Base-by-base conservation (phyloP, 1,140 invertebrate genomes). In the Dendroctonus valens region DNA sequence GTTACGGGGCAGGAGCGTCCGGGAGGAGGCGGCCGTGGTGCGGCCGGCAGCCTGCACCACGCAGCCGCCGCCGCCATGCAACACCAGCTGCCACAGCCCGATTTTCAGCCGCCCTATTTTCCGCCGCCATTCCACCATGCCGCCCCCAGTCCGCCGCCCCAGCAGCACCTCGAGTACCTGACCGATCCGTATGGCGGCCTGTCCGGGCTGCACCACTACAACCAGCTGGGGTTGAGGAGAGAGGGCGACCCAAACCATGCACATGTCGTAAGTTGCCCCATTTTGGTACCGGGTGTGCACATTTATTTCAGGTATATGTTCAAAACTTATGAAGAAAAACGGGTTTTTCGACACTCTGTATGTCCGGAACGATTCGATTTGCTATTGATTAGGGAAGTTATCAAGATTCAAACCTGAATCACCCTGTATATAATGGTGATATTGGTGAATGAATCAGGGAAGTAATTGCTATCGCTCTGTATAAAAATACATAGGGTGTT, bases 21-120 rank as follows among this genome's bases (percentile, higher is more conserved):
- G 76, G 83, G 80, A 75, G 83, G 79, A 75, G 80, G 78, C 70
- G 78, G 74, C 73, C 83, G 78, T 69, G 83, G 83, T 70, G 83
- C 82, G 74, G 83, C 82, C 73, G 81, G 81, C 44, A 79, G 81
- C 71, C 84, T 84, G 61, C 82, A 75, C 61, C 82, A 82, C 74
- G 83, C 67, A 79, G 73, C 88, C 73, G 85, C 81, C 74, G 83
- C 69, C 78, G 73, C 87, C 73, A 83, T 82, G 81, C 82, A 83
- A 73, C 82, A 83, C 73, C 81, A 82, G 73, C 77, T 81, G 69
- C 79, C 80, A 63, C 83, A 82, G 69, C 82, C 89, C 40, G 93
- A 96, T 80, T 96, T 96, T 81, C 93, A 96, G 81, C 94, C 94
- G 71, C 94, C 94, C 8, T 97, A 96, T 79, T 97, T 96, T 81